A percentile compares a stretch with the other conserved stretches of the same genome.
phyloP scores from a whole-genome alignment of 2,797 vertebrate species.

The Brotula barbata region DNA sequence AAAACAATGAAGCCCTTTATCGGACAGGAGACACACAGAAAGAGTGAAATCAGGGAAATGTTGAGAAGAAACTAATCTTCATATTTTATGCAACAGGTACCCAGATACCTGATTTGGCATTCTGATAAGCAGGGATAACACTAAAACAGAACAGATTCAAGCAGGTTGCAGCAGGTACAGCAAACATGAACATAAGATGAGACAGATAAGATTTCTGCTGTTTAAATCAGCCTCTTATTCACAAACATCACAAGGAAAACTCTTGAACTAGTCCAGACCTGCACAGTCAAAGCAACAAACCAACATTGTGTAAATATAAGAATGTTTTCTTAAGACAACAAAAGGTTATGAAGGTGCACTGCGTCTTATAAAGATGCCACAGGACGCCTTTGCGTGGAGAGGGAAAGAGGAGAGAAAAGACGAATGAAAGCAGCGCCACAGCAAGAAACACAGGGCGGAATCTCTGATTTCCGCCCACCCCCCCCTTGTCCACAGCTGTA shows the following conservation, averaged over 20 bases:
- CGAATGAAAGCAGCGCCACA: background rate
- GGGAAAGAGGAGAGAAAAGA: too few species aligned
- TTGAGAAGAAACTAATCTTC: constrained; percentile 28
- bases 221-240: constrained; percentile 62
- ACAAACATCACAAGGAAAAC: constrained; percentile 54
- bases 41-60: background rate
- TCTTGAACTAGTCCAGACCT: constrained; percentile 50
- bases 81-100: constrained; percentile 41
- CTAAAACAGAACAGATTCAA: constrained; percentile 35
- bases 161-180: constrained; percentile 68
- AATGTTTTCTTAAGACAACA: constrained; percentile 24
- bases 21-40: background rate
- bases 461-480: constrained; percentile 5
- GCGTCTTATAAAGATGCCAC: constrained; percentile 14
- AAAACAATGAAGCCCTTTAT: constrained; percentile 36
- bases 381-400: background rate
- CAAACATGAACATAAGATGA: constrained; percentile 54
- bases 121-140: constrained; percentile 56
- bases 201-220: constrained; percentile 57
- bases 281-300: constrained; percentile 44
- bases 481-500: constrained; percentile 33
- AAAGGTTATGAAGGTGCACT: constrained; percentile 15
- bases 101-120: constrained; percentile 50
- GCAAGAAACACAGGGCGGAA: background rate
- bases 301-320: constrained; percentile 24